Evolutionary conservation across 2,888 invertebrate genomes (phyloP), one percentile per base, ranked within the genome.

Genomic region (Anaspis maculata): DNA sequence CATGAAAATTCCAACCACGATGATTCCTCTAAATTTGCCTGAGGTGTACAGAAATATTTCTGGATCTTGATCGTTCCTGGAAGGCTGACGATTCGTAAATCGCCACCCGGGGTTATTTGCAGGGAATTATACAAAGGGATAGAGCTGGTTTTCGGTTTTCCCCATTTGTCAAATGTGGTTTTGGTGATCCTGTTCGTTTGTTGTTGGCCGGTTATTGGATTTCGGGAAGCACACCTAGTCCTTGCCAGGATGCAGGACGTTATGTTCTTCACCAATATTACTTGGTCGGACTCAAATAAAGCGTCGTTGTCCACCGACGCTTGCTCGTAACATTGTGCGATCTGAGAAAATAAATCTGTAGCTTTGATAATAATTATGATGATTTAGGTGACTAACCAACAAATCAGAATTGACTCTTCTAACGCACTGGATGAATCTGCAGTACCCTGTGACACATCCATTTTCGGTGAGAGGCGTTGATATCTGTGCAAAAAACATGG

Each of bases 171-270:
- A 37, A 59, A 43, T 4, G 29, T 47, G 2, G 44, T 48, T 10
- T 39, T 41, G 32, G 69, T 62, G 33, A 69, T 64, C 3, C 67
- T 68, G 15, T 72, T 71, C 21, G 70, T 67, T 59, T 77, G 76
- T 2, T 71, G 59, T 36, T 74, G 74, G 9, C 79, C 79, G 1
- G 78, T 77, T 32, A 79, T 77, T 2, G 79, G 78, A 56, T 79
- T 79, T 52, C 67, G 73, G 1, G 67, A 61, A 27, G 72, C 69
- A 59, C 79, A 80, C 32, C 79, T 68, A 1, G 76, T 62, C 50
- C 72, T 74, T 1, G 79, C 77, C 35, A 80, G 57, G 39, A 80
- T 70, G 53, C 79, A 79, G 6, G 77, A 74, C 2, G 78, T 79
- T 16, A 78, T 72, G 53, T 80, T 79, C 15, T 71, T 74, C 50